These are phyloP conservation scores for Acridotheres tristis DNA, from an alignment of 2,797 vertebrate species.

Conservation along the genomic window DNA sequence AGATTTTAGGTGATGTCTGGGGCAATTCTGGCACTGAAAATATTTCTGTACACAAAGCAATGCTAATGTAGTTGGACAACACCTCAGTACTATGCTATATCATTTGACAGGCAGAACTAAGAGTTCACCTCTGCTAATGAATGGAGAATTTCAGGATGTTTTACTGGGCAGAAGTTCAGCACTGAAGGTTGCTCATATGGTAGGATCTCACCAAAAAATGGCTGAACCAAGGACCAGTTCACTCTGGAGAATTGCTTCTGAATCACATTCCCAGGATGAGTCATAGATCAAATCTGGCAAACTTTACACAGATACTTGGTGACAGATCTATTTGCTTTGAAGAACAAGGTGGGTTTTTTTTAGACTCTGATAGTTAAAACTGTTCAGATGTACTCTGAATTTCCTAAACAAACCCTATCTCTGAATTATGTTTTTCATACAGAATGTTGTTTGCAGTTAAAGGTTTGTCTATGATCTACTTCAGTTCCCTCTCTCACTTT, in stretches of 20 bases:
- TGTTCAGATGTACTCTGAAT: background rate
- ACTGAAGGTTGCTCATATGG: background rate
- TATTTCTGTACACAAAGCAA: background rate
- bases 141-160: background rate
- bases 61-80: background rate
- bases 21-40: background rate
- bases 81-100: background rate
- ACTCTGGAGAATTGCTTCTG: background rate
- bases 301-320: background rate
- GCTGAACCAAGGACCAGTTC: background rate
- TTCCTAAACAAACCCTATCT: background rate
- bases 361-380: background rate
- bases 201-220: background rate
- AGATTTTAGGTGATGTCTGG: background rate
- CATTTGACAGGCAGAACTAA: constrained; percentile 10
- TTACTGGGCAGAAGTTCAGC: background rate
- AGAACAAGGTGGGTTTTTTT: background rate
- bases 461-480: background rate
- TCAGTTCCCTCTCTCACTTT: background rate
- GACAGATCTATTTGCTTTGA: constrained; percentile 2
- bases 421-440: background rate
- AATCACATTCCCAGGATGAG: background rate
- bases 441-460: background rate
- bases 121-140: constrained; percentile 6
- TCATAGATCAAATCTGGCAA: background rate